phyloP scores from a whole-genome alignment of 2,888 invertebrate genomes.

The Hirtodrosophila cameraria region DNA sequence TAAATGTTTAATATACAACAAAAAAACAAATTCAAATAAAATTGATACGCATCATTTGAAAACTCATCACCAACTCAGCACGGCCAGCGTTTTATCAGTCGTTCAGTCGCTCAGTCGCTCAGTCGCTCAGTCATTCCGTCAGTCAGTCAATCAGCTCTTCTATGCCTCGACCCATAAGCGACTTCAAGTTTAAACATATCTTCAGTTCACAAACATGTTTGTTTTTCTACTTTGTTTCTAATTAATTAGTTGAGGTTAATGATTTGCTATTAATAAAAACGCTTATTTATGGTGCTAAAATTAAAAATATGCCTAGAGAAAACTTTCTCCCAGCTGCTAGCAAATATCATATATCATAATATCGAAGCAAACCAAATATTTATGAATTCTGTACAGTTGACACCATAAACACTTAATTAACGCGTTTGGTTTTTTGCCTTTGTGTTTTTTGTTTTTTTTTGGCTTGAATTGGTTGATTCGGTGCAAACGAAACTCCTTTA shows the following conservation, averaged over 20 bases:
- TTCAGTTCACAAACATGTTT: slow-evolving; percentile 45
- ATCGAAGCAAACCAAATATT: slow-evolving; percentile 5
- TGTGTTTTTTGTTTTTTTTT: background rate
- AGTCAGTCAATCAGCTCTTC: slow-evolving; percentile 22
- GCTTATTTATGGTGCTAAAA: slow-evolving; percentile 74
- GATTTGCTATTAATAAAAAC: slow-evolving; percentile 72
- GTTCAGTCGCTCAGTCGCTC: slow-evolving; percentile 7
- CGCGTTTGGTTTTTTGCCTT: slow-evolving; percentile 18
- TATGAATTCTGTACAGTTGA: slow-evolving; percentile 67
- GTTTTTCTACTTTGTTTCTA: slow-evolving; percentile 41
- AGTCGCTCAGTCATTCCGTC: slow-evolving; percentile 8
- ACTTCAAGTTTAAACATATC: slow-evolving; percentile 42
- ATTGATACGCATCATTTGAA: slow-evolving; percentile 71
- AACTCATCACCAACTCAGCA: slow-evolving; percentile 68
- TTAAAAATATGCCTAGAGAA: slow-evolving; percentile 35
- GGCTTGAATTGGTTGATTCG: slow-evolving; percentile 9
- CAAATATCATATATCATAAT: slow-evolving; percentile 49
- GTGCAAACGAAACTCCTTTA: slow-evolving; percentile 38
- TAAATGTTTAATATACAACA: slow-evolving; percentile 58
- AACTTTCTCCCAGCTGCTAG: slow-evolving; percentile 65
- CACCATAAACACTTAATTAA: slow-evolving; percentile 72
- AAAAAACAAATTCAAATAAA: slow-evolving; percentile 57
- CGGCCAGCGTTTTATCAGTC: slow-evolving; percentile 16
- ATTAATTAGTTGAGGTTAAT: slow-evolving; percentile 77
- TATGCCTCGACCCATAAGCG: slow-evolving; percentile 1